Evolutionary conservation across 2,797 vertebrate genomes (phyloP).

Genomic region (Pangasius djambal): DNA sequence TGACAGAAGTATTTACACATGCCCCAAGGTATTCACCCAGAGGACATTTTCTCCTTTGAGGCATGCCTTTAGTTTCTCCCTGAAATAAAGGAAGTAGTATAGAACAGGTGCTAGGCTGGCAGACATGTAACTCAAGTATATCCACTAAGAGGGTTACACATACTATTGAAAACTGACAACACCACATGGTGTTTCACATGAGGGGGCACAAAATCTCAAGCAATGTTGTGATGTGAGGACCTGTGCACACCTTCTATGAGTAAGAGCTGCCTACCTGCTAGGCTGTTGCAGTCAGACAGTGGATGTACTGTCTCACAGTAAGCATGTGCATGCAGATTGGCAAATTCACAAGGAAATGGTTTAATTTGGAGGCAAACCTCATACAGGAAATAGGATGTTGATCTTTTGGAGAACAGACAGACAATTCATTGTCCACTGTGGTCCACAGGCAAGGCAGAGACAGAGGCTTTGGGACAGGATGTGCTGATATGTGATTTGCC

Average conservation of each 20-base stretch:
- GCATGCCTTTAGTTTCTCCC: not conserved
- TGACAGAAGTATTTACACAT: not conserved
- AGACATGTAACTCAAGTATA: not conserved
- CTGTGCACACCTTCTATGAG: not conserved
- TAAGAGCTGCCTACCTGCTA: not conserved
- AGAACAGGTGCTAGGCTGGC: not conserved
- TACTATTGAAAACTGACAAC: not conserved
- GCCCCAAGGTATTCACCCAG: not conserved
- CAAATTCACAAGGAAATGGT: constrained; percentile 6
- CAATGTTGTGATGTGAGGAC: not conserved
- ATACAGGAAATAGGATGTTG: constrained; percentile 23
- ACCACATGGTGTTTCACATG: not conserved
- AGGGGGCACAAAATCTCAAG: not conserved
- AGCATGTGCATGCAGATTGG: not conserved
- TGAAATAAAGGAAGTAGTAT: not conserved
- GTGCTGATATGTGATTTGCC: not conserved
- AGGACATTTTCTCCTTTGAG: not conserved
- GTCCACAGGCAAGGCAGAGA: not conserved
- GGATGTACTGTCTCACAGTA: not conserved
- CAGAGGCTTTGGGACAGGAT: not conserved
- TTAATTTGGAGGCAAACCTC: constrained; percentile 2
- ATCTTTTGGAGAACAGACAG: constrained; percentile 8
- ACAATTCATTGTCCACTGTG: not conserved
- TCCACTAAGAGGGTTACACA: not conserved
- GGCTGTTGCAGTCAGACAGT: constrained; percentile 6